Evolutionary conservation across 2,888 invertebrate species (phyloP).

Genomic region (Protonemura montana): DNA sequence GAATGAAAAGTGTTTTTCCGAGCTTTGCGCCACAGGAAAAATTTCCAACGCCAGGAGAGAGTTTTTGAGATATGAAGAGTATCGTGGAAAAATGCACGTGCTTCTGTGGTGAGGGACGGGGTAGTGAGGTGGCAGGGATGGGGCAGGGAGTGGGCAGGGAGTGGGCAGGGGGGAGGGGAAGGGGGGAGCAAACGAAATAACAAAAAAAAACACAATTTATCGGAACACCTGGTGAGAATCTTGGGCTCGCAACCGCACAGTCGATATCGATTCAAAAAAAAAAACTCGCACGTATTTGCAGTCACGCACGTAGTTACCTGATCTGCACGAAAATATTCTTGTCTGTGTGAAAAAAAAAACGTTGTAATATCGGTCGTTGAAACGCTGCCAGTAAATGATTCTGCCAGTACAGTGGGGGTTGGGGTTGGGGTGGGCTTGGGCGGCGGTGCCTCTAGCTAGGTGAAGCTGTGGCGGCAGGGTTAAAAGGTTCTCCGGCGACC

Average conservation of each 20-base stretch:
- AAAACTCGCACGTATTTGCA: neutral
- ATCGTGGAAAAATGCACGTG: neutral
- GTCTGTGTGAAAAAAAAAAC: neutral
- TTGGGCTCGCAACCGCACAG: neutral
- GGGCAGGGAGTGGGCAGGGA: no score
- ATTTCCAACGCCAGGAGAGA: neutral
- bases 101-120: neutral
- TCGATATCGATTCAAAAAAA: neutral
- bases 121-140: no score
- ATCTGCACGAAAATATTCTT: neutral
- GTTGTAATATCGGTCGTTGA: neutral
- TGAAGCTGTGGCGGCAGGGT: neutral
- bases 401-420: no score
- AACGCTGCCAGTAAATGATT: neutral
- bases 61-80: neutral
- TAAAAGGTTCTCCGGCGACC: neutral
- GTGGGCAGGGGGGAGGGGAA: no score
- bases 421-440: neutral
- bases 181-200: neutral
- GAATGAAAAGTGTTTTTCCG: neutral
- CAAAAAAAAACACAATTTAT: slow-evolving; percentile 7
- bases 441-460: neutral
- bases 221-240: neutral
- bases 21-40: neutral
- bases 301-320: neutral